A percentile compares a stretch with the other conserved stretches of the same genome.
phyloP scores from a whole-genome alignment of 2,888 invertebrate genomes.

The Macropis europaea region DNA sequence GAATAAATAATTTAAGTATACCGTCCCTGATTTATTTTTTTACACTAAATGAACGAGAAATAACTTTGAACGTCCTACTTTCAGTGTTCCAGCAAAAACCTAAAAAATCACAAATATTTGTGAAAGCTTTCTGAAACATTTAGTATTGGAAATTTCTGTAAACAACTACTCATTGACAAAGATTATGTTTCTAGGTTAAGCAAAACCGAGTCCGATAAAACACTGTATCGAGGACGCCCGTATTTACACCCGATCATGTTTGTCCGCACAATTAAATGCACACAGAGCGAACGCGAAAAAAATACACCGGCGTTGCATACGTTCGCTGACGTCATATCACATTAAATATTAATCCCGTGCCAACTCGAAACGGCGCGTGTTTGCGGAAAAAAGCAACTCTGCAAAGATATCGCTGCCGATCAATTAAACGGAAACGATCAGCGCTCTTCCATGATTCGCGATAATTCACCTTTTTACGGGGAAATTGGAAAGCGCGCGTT shows the following conservation, averaged over 20 bases:
- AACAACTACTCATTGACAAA: no score
- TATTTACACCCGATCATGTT: not conserved
- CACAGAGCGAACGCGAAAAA: not conserved
- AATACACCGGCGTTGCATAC: not conserved
- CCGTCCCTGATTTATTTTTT: no score
- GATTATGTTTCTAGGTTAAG: no score
- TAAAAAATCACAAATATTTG: no score
- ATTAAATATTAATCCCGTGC: constrained; percentile 33
- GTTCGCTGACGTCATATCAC: not conserved
- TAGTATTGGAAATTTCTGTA: no score
- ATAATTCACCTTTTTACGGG: constrained; percentile 3
- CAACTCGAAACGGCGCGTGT: constrained; percentile 9
- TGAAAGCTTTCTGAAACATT: no score
- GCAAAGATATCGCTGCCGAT: constrained; percentile 15
- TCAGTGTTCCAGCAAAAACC: not conserved
- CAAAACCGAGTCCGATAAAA: not conserved
- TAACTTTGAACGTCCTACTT: no score
- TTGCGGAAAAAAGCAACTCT: not conserved
- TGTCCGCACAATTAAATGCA: not conserved
- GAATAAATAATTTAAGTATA: no score
- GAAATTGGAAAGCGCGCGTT: not conserved
- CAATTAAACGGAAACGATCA: not conserved
- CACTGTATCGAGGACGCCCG: not conserved
- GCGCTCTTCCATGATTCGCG: not conserved
- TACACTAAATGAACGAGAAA: no score